Evolutionary conservation across 2,113 vertebrate species (phyloP), one percentile per base, ranked within the genome.

Genomic region (Phycodurus eques): DNA sequence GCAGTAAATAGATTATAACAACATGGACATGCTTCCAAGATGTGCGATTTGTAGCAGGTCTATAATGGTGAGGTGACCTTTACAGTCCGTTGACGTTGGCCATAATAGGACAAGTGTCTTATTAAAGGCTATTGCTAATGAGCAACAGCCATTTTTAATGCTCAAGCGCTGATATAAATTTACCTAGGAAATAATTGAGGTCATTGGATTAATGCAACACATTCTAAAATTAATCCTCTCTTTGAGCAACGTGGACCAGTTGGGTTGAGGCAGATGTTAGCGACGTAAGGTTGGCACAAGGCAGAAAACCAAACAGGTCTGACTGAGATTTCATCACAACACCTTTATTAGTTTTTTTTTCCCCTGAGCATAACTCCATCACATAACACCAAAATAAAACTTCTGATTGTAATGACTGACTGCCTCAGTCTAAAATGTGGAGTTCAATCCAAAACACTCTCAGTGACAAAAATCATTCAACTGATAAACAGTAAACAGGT

Each of bases 91-190:
- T 47, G 68, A 53, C 9, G 0, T 1, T n/a, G 35, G 13, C 66
- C 33, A 8, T 44, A 57, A 11, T 76, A 47, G 27, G 75, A 74
- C 39, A 56, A 77, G 59, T 2, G 76, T 46, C 64, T 75, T 49
- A 33, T 70, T 75, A 72, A 66, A 60, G 67, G 56, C 57, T 71
- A 22, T 14, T 46, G 27, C 59, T 80, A 81, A 84, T 80, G 78
- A 78, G 20, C 51, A 54, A 1, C 22, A 35, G 15, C 47, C 9
- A 3, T 74, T 78, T 67, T 83, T 70, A 68, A 77, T 68, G 65
- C 56, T 42, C 63, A 2, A 46, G 44, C 67, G 62, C 0, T 8
- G 39, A 35, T 59, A 65, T 87, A 70, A 80, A 83, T 83, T 78
- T 47, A 49, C 60, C 0, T 14, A 7, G 35, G 11, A 67, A 47